Conservation (phyloP, 2,113 vertebrate genomes). For the Pionites leucogaster region DNA sequence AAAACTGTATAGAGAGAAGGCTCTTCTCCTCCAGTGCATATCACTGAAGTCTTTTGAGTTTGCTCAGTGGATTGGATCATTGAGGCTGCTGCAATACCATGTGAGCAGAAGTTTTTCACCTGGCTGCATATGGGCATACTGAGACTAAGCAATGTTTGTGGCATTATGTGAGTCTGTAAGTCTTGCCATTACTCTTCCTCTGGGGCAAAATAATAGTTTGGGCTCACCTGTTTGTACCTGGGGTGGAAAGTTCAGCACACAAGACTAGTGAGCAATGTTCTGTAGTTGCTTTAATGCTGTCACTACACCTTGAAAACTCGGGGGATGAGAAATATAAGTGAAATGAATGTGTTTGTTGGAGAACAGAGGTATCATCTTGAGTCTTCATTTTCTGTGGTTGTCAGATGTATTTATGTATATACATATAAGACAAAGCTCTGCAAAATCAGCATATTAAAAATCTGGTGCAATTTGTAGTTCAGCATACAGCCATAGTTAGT, state of each 20-base stretch:
- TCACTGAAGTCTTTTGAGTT: neutral
- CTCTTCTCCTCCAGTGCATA: neutral
- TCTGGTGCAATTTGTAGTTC: neutral
- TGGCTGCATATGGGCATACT: neutral
- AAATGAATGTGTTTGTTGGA: neutral
- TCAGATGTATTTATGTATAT: neutral
- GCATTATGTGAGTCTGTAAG: neutral
- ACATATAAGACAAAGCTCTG: neutral
- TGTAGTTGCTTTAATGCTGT: neutral
- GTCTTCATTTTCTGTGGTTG: neutral
- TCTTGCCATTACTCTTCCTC: neutral
- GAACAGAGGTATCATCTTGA: neutral
- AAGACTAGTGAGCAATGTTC: neutral
- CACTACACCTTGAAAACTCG: neutral
- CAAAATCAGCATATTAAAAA: neutral
- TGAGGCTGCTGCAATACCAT: accelerated
- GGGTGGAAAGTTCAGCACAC: neutral
- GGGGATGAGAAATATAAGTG: neutral
- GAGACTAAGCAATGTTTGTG: neutral
- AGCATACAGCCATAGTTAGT: neutral
- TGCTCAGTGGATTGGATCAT: neutral
- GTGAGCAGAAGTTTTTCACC: neutral
- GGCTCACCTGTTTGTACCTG: neutral
- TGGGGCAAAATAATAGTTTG: neutral
- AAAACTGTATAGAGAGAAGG: neutral